These are phyloP conservation scores for Trinectes maculatus DNA, from an alignment of 2,113 vertebrate species.

Conservation along the genomic window DNA sequence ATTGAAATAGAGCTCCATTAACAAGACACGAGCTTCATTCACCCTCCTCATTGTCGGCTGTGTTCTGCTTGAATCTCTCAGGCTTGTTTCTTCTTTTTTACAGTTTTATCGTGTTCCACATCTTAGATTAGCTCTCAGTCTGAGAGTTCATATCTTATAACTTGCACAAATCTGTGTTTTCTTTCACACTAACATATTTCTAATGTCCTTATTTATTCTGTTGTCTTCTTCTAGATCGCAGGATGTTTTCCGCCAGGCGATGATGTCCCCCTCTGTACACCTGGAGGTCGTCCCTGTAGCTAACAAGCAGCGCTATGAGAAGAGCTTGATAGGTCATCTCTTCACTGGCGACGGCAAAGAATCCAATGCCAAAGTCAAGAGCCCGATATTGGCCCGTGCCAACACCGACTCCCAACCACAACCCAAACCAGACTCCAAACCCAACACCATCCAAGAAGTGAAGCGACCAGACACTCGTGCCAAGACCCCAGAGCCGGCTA, in stretches of 20 bases:
- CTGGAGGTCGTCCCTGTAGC: slow-evolving; percentile 84
- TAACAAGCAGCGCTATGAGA: slow-evolving; percentile 90
- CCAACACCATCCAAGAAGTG: neutral
- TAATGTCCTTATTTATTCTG: neutral
- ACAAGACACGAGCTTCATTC: slow-evolving; percentile 14
- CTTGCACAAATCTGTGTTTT: too few species aligned
- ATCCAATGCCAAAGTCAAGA: slow-evolving; percentile 72
- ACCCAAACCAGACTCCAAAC: slow-evolving; percentile 11
- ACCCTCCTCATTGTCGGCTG: neutral
- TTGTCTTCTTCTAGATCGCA: slow-evolving; percentile 84
- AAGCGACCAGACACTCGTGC: slow-evolving; percentile 41
- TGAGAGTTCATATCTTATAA: too few species aligned
- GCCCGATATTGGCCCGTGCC: slow-evolving; percentile 65
- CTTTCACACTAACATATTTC: too few species aligned
- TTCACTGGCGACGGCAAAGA: slow-evolving; percentile 73
- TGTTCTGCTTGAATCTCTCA: slow-evolving; percentile 2
- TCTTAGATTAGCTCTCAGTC: neutral
- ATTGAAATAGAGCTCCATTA: slow-evolving; percentile 50
- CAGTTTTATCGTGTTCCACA: slow-evolving; percentile 1
- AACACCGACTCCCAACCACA: slow-evolving; percentile 40
- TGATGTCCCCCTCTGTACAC: slow-evolving; percentile 80
- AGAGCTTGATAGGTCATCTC: slow-evolving; percentile 88
- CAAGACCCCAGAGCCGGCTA: slow-evolving; percentile 37
- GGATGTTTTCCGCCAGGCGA: slow-evolving; percentile 92
- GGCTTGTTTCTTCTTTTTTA: neutral